phyloP scores from a whole-genome alignment of 2,888 invertebrate genomes.

The Listrodromus nycthemerus region DNA sequence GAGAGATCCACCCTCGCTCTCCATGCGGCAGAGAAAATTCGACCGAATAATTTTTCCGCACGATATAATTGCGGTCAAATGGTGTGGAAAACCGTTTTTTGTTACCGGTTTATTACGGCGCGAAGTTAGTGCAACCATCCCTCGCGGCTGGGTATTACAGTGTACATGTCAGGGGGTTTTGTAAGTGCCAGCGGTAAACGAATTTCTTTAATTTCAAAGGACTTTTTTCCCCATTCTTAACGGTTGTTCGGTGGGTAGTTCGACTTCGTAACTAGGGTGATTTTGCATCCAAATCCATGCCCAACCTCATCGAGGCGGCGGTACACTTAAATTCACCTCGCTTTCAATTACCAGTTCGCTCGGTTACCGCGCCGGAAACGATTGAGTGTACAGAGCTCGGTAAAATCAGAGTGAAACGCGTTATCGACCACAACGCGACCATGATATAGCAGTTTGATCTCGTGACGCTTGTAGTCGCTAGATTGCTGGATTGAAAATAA shows the following conservation, averaged over 20 bases:
- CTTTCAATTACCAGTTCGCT: slow-evolving; percentile 45
- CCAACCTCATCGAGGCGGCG: neutral
- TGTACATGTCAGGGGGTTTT: neutral
- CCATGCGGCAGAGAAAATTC: slow-evolving; percentile 21
- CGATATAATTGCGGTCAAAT: slow-evolving; percentile 43
- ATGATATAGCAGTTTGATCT: neutral
- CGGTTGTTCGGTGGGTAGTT: neutral
- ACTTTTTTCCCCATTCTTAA: neutral
- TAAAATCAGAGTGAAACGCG: slow-evolving; percentile 10
- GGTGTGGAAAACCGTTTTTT: slow-evolving; percentile 25
- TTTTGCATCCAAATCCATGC: neutral
- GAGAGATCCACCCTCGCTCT: neutral
- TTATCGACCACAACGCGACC: slow-evolving; percentile 35
- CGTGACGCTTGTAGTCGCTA: neutral
- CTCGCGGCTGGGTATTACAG: neutral
- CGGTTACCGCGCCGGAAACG: slow-evolving; percentile 2
- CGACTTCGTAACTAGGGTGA: neutral
- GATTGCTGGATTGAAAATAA: neutral
- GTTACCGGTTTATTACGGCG: slow-evolving; percentile 1
- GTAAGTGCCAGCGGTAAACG: slow-evolving; percentile 12
- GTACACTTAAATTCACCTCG: slow-evolving; percentile 32
- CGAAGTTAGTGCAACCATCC: neutral
- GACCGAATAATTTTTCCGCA: slow-evolving; percentile 38
- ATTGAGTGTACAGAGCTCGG: slow-evolving; percentile 17
- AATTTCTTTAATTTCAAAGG: slow-evolving; percentile 29